Conservation (phyloP, 2,113 vertebrate genomes). For the Tympanuchus pallidicinctus region DNA sequence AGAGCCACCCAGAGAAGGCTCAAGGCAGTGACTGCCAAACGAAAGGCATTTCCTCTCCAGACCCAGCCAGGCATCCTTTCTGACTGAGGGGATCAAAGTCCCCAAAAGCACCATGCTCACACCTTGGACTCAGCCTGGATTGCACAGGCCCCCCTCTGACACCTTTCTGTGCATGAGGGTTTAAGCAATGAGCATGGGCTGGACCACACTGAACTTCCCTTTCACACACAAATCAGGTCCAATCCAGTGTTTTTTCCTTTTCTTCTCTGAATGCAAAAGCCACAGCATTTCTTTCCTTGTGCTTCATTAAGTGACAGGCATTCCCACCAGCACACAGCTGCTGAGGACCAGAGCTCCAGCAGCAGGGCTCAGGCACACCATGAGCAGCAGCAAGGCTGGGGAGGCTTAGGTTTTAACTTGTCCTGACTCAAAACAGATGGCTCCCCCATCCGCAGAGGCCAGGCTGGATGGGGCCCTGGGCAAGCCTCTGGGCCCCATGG, state of each 20-base stretch:
- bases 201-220: background rate
- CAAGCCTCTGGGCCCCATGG: background rate
- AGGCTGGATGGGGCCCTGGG: background rate
- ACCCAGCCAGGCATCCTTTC: background rate
- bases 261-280: background rate
- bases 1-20: background rate
- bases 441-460: background rate
- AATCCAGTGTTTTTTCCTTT: background rate
- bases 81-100: background rate
- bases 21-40: background rate
- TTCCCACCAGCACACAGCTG: accelerated
- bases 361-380: background rate
- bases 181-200: background rate
- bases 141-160: background rate
- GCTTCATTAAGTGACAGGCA: accelerated
- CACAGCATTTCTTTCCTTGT: background rate
- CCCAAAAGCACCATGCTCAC: background rate
- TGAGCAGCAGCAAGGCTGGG: background rate
- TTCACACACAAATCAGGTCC: background rate
- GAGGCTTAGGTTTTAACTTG: background rate
- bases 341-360: background rate
- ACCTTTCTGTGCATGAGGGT: background rate
- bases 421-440: background rate
- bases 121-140: background rate
- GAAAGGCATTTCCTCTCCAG: background rate